Conservation (phyloP, 2,113 vertebrate genomes). For the Cebidichthys violaceus region DNA sequence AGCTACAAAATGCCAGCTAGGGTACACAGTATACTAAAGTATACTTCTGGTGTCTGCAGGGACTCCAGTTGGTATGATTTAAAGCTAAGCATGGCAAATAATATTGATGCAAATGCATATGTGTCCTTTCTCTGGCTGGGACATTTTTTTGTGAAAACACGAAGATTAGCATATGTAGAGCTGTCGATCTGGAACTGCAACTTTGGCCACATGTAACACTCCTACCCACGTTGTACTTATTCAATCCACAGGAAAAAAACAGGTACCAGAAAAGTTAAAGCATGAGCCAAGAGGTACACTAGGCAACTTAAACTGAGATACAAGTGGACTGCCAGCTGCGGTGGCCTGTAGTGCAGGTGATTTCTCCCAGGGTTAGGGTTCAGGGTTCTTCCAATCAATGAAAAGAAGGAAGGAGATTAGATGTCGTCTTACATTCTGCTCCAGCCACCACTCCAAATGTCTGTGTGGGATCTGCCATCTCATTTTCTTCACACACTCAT, state of each 20-base stretch:
- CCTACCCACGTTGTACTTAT: neutral
- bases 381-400: slow-evolving; percentile 59
- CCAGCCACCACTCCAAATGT: slow-evolving; percentile 29
- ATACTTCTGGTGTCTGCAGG: neutral
- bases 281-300: slow-evolving; percentile 38
- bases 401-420: slow-evolving; percentile 65
- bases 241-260: slow-evolving; percentile 15
- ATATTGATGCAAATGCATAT: neutral
- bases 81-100: neutral
- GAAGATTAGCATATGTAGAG: neutral
- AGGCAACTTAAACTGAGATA: slow-evolving; percentile 47
- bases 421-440: slow-evolving; percentile 63
- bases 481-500: slow-evolving; percentile 43
- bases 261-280: slow-evolving; percentile 28
- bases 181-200: neutral
- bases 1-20: too few species aligned
- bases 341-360: slow-evolving; percentile 24
- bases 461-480: slow-evolving; percentile 41
- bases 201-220: slow-evolving; percentile 1
- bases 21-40: too few species aligned
- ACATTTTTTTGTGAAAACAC: neutral
- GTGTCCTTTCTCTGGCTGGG: neutral
- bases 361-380: slow-evolving; percentile 51
- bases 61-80: neutral
- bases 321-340: slow-evolving; percentile 31